Evolutionary conservation across 2,797 vertebrate species (phyloP).

Genomic region (Gambusia yucatana): DNA sequence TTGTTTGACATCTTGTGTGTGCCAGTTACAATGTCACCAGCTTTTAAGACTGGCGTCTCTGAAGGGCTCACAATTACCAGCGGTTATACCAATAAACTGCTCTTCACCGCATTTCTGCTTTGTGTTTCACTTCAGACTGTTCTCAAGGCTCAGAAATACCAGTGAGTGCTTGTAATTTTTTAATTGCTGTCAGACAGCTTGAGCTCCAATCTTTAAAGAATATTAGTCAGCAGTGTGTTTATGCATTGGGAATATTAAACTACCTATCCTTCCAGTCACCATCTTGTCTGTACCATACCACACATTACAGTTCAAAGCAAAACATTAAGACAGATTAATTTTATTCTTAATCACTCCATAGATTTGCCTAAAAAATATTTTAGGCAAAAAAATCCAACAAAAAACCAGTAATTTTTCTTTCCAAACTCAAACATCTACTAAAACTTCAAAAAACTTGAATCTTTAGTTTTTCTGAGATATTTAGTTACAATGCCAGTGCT

Average conservation of each 20-base stretch:
- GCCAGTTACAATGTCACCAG: slow-evolving; percentile 35
- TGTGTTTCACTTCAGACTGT: slow-evolving; percentile 45
- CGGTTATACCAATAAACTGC: slow-evolving; percentile 31
- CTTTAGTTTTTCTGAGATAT: neutral
- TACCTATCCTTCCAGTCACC: neutral
- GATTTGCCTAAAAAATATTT: neutral
- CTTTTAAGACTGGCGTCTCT: slow-evolving; percentile 25
- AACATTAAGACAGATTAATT: neutral
- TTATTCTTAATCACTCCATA: neutral
- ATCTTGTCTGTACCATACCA: neutral
- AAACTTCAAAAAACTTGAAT: neutral
- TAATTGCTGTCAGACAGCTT: slow-evolving; percentile 64
- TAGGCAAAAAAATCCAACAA: neutral
- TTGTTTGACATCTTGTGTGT: slow-evolving; percentile 54
- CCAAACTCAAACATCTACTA: neutral
- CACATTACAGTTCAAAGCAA: neutral
- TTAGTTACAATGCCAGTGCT: neutral
- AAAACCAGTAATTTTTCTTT: neutral
- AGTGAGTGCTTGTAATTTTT: slow-evolving; percentile 61
- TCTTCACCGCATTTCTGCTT: slow-evolving; percentile 37
- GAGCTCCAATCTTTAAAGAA: slow-evolving; percentile 32
- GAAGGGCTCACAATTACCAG: slow-evolving; percentile 37
- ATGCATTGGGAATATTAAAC: neutral
- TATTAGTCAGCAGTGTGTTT: slow-evolving; percentile 36
- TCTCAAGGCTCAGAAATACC: slow-evolving; percentile 60